Conservation (phyloP, 2,113 vertebrate species). For the Syrrhaptes paradoxus region DNA sequence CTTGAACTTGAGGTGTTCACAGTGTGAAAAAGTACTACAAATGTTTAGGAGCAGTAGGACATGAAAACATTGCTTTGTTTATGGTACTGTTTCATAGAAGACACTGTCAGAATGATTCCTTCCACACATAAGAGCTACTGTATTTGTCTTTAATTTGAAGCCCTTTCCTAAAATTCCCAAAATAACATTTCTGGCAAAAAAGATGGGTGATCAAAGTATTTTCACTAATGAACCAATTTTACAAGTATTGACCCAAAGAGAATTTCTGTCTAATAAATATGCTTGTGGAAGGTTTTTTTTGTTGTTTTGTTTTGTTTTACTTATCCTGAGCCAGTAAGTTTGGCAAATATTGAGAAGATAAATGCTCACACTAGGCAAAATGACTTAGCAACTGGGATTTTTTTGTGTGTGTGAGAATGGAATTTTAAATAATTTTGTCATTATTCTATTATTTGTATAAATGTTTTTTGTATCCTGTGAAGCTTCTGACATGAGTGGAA, state of each 20-base stretch:
- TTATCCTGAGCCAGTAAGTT: not conserved
- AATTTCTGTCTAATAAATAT: not conserved
- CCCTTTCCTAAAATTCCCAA: not conserved
- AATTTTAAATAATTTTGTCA: not conserved
- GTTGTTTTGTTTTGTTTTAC: not conserved
- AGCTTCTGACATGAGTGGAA: not conserved
- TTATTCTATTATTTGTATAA: not conserved
- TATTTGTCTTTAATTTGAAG: not conserved
- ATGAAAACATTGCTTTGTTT: not conserved
- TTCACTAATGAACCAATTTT: not conserved
- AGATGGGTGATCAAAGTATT: not conserved
- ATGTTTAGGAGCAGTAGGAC: not conserved
- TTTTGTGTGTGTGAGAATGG: not conserved
- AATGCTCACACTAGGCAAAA: not conserved
- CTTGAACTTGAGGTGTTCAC: not conserved
- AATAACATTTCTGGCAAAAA: not conserved
- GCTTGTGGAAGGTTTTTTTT: not conserved
- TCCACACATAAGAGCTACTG: not conserved
- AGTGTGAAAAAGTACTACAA: not conserved
- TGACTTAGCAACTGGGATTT: not conserved
- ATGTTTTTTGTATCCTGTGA: not conserved
- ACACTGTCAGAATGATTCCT: not conserved
- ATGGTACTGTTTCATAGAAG: not conserved
- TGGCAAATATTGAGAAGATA: not conserved
- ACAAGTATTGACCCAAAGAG: not conserved